Base-by-base conservation (phyloP, 2,888 invertebrate genomes). In the Drosophila cracens region DNA sequence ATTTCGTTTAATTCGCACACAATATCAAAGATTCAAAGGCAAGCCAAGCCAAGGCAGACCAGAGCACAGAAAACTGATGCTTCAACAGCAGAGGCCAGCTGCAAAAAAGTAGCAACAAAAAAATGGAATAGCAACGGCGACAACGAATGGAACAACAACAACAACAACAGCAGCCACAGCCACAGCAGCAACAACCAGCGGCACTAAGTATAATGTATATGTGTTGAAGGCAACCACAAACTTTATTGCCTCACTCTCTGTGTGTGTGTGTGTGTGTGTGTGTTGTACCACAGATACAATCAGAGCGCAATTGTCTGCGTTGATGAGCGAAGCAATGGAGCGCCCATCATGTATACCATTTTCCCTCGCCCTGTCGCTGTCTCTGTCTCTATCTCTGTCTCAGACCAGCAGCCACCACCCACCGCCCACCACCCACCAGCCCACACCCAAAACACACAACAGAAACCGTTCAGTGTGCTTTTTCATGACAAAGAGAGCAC, bases 1-100 rank as follows among this genome's bases (percentile, higher is more conserved):
- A 89, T 89, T 89, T 88, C 82, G 88, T 76, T 87, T 88, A 90
- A 90, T 90, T 83, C 88, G 76, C 88, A 89, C 83, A 87, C 88
- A 87, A 88, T 88, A 75, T 81, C 76, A 72, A 76, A 79, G 84
- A 89, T 79, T 83, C 84, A 87, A 79, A 79, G 76, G 58, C 77
- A 71, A 71, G 34, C 27, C 56, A 56, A 25, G 60, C 18, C 56
- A 56, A 29, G 60, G 54, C 49, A 38, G 34, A 51, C 46, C 46
- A 16, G 21, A 6, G 46, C 21, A 65, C 52, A 59, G 61, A 54
- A 54, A n/a, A 36, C 4, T 7, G 25, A 34, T 34, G 31, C 53
- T 16, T 36, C 31, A 61, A 61, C 74, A 67, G 68, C 70, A 66
- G 57, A 70, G 67, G 68, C 60, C 56, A 62, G 58, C 53, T 49